Evolutionary conservation across 1,140 invertebrate genomes (phyloP), one percentile per base, ranked within the genome.

Genomic region (Aradophagus sp.): DNA sequence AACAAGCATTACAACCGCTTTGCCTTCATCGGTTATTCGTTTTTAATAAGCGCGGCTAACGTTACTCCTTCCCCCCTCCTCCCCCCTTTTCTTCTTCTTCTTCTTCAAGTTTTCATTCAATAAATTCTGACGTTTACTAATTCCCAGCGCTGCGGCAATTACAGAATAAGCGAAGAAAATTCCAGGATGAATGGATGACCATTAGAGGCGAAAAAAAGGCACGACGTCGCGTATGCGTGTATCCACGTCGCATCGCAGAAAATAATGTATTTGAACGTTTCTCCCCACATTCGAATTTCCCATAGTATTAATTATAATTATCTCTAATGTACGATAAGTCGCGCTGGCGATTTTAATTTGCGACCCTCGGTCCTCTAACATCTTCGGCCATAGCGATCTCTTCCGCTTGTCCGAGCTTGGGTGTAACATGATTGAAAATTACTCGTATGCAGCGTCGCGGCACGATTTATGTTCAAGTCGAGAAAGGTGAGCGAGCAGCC

Each of bases 381-480:
- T n/a, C n/a, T n/a, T n/a, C n/a, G n/a, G n/a, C n/a, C n/a, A n/a
- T n/a, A n/a, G 38, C 45, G 31, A 26, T 52, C 59, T 52, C 23
- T 42, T 41, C 29, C 6, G 41, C 16, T 45, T 17, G 10, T 39
- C 4, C 56, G 8, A n/a, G 44, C 15, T 23, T 50, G 52, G 50
- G 39, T 65, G 56, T 53, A 61, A 58, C 68, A 55, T 71, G 68
- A 72, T 72, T 69, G 65, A 63, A 69, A 62, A 74, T 74, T 69
- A 66, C 55, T 69, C 16, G 55, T 62, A 66, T 44, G 44, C 41
- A 69, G 50, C 50, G 61, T 50, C 20, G 56, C 47, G 38, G 41
- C 50, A 48, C 62, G 47, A 59, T 67, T 74, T 63, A 74, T 74
- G 73, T 67, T 59, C 59, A 62, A 73, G 65, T 68, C 58, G 56